Evolutionary conservation across 2,888 invertebrate species (phyloP), one percentile per base, ranked within the genome.

Genomic region (Ditula angustiorana): DNA sequence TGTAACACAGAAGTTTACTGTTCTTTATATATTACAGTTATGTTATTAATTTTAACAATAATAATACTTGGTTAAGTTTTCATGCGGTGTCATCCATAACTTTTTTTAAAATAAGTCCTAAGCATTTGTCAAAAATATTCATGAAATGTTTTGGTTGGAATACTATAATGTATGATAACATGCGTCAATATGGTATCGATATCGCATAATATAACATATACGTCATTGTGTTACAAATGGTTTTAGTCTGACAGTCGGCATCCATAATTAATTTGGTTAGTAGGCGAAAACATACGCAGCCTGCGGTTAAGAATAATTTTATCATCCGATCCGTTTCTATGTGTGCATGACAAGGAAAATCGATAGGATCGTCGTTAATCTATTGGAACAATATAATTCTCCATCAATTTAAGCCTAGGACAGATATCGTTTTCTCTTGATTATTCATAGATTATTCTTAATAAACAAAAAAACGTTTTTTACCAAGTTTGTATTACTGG

Each of bases 261-360:
- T 66, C 66, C 62, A 66, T 66, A 66, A 66, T 66, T 62, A 66
- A 66, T 66, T 66, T 58, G 46, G 58, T 66, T 61, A 33, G 61
- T 56, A 37, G 49, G 56, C 50, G 44, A 41, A 50, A 63, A 59
- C 50, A 50, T 50, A 47, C 41, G 60, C 41, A 19, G 60, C 37
- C 8, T 58, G 35, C 28, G 16, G 33, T 49, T 46, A 33, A 49
- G 49, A 59, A 59, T 37, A 49, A 59, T 59, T 49, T 49, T 37
- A 50, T 30, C 37, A 35, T 35, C 23, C 35, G 37, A 35, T 24
- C 35, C 26, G 24, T 5, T 49, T 49, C 33, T 59, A 24, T 24
- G 21, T 24, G 30, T 35, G 24, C 35, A 37, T 37, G 30, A 33
- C 33, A 21, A 52, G 30, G 19, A 23, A 35, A n/a, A 52, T 52